A percentile compares a stretch with the other conserved stretches of the same genome.
phyloP scores from a whole-genome alignment of 2,797 vertebrate species.

The Carcharodon carcharias region DNA sequence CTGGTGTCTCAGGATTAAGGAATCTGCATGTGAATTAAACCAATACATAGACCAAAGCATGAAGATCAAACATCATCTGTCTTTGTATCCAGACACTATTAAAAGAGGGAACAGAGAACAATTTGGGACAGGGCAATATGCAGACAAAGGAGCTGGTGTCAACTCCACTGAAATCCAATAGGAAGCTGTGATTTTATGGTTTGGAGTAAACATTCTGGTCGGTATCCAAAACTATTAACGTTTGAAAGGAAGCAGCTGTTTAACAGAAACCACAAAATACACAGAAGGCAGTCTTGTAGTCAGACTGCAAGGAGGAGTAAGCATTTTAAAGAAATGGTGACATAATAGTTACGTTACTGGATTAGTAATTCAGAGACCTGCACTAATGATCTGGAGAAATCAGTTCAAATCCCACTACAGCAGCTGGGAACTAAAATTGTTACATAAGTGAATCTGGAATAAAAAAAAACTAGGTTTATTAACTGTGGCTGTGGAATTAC shows the following conservation, averaged over 20 bases:
- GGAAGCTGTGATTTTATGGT: neutral
- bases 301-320: neutral
- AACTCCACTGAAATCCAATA: neutral
- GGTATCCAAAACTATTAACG: neutral
- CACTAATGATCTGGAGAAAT: neutral
- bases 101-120: neutral
- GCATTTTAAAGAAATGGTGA: neutral
- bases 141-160: neutral
- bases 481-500: neutral
- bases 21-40: neutral
- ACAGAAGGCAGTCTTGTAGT: neutral
- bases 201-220: constrained; percentile 1
- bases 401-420: neutral
- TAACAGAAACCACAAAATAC: neutral
- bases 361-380: neutral
- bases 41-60: neutral
- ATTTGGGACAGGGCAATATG: neutral
- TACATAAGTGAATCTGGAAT: neutral
- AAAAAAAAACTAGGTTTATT: neutral
- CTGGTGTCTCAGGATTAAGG: neutral
- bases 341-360: neutral
- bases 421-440: neutral
- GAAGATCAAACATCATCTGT: neutral
- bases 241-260: neutral
- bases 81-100: neutral